phyloP scores from a whole-genome alignment of 2,797 vertebrate genomes.

The Melanotaenia parkinsoni region DNA sequence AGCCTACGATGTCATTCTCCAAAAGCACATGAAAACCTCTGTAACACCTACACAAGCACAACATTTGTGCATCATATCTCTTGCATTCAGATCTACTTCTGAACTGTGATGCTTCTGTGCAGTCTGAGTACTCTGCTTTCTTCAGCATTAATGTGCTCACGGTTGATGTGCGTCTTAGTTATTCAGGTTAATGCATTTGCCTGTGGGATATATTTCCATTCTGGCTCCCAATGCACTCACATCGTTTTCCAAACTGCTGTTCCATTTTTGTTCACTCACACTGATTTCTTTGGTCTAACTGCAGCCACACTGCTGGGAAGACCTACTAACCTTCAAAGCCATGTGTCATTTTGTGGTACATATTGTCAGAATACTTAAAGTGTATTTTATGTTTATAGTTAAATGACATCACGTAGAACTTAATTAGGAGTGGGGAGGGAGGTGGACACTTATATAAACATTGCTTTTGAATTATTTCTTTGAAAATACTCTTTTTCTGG shows the following conservation, averaged over 20 bases:
- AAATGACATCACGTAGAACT: neutral
- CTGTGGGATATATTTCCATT: constrained; percentile 72
- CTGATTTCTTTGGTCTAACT: constrained; percentile 53
- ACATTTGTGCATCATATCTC: constrained; percentile 6
- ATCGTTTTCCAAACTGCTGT: constrained; percentile 60
- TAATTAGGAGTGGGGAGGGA: neutral
- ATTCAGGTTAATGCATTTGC: constrained; percentile 77
- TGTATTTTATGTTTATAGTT: neutral
- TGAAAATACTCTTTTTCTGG: neutral
- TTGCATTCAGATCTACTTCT: constrained; percentile 20
- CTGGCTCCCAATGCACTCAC: constrained; percentile 60
- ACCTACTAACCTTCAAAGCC: constrained; percentile 35
- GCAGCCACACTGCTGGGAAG: constrained; percentile 43
- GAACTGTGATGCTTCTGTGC: constrained; percentile 13
- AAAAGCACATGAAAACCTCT: neutral
- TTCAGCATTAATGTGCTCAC: constrained; percentile 51
- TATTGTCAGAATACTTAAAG: constrained; percentile 21
- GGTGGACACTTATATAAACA: neutral
- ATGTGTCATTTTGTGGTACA: constrained; percentile 23
- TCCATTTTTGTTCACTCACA: constrained; percentile 58
- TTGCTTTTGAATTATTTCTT: neutral
- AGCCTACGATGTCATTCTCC: neutral
- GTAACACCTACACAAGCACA: neutral
- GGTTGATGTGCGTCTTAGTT: constrained; percentile 68
- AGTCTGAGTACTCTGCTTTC: constrained; percentile 45